Conservation (phyloP, 2,113 vertebrate genomes). For the Phoenicopterus ruber region DNA sequence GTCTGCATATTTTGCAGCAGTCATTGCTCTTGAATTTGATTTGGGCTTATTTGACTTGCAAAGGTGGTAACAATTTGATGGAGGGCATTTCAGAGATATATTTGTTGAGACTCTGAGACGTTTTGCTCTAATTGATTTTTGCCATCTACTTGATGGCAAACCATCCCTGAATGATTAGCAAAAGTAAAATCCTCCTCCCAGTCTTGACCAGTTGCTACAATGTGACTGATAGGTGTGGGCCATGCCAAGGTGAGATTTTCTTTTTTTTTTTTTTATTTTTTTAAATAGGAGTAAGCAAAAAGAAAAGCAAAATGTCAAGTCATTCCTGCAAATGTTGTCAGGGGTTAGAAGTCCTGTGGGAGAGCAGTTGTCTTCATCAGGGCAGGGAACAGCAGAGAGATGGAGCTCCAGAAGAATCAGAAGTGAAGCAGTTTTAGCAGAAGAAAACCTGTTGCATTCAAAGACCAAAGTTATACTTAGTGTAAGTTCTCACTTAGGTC, state of each 20-base stretch:
- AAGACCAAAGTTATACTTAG: not conserved
- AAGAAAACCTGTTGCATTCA: not conserved
- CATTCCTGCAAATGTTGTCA: not conserved
- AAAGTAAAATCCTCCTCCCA: not conserved
- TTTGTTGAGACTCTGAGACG: not conserved
- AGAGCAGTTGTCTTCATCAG: not conserved
- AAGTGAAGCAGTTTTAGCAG: not conserved
- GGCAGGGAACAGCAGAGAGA: not conserved
- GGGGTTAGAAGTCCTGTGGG: not conserved
- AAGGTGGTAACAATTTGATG: not conserved
- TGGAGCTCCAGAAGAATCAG: not conserved
- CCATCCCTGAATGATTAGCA: not conserved
- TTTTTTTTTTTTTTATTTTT: not conserved
- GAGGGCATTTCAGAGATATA: not conserved
- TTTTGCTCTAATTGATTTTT: not conserved
- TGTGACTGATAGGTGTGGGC: not conserved
- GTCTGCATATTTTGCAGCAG: not conserved
- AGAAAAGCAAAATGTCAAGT: not conserved
- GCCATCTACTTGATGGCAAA: not conserved
- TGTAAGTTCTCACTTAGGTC: not conserved
- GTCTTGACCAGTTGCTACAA: not conserved
- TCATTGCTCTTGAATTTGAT: fast-evolving
- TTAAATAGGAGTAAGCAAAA: not conserved
- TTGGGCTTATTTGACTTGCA: not conserved
- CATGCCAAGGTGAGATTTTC: not conserved